Percentiles rank a stretch among this genome's conserved stretches.
These are phyloP conservation scores for Sicus ferrugineus DNA, from an alignment of 2,888 invertebrate species.

Conservation along the genomic window DNA sequence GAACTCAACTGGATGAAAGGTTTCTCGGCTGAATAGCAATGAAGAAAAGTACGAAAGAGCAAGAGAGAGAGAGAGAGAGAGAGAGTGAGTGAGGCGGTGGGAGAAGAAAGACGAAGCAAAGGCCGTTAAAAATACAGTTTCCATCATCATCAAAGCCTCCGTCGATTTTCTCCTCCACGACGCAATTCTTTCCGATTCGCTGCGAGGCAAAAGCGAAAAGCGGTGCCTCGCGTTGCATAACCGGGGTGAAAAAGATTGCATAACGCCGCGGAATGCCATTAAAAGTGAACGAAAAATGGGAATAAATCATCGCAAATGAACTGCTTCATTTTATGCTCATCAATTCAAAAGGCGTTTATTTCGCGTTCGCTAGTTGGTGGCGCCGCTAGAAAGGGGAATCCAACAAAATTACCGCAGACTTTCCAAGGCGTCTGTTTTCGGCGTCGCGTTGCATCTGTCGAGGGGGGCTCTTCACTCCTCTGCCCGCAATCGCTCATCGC, in stretches of 20 bases:
- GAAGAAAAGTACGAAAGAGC: neutral
- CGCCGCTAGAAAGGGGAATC: too few species aligned
- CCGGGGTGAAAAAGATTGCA: neutral
- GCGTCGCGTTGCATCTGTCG: too few species aligned
- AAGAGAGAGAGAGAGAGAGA: neutral
- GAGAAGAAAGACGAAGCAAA: neutral
- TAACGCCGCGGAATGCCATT: neutral
- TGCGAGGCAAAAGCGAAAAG: neutral
- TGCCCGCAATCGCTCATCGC: too few species aligned
- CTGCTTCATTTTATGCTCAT: neutral
- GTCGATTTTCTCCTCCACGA: neutral
- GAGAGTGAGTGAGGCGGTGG: neutral
- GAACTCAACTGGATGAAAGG: neutral
- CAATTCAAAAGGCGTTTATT: neutral
- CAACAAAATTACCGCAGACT: too few species aligned
- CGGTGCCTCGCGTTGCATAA: neutral
- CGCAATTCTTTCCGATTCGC: neutral
- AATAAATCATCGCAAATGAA: neutral
- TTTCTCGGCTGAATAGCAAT: neutral
- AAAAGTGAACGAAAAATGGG: neutral
- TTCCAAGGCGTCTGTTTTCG: too few species aligned
- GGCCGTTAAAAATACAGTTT: neutral
- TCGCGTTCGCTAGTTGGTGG: neutral
- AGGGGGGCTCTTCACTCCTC: too few species aligned
- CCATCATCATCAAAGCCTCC: neutral